These are phyloP conservation scores for Cryptoblepharus egeriae DNA, from an alignment of 2,797 vertebrate species.

Conservation along the genomic window DNA sequence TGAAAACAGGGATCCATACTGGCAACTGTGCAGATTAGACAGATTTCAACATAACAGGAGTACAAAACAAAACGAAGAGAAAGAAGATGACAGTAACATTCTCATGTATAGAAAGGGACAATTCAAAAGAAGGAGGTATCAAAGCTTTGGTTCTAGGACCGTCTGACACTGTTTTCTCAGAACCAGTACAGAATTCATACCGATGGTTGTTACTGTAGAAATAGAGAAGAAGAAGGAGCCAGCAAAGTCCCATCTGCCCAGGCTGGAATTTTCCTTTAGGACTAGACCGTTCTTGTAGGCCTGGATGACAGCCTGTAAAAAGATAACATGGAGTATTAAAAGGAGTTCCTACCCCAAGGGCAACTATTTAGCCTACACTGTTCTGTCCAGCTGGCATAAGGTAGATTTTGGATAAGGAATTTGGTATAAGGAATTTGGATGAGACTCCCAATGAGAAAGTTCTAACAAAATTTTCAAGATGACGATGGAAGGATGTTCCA, in stretches of 20 bases:
- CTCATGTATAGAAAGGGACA: background rate
- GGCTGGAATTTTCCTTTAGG: conserved; percentile 85
- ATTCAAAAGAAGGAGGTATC: background rate
- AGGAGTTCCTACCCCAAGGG: background rate
- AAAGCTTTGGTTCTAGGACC: background rate
- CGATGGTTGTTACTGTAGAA: conserved; percentile 90
- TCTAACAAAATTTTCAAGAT: background rate
- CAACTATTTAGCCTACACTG: background rate
- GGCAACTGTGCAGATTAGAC: background rate
- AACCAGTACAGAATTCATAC: conserved; percentile 71
- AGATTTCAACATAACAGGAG: background rate
- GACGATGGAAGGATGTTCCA: background rate
- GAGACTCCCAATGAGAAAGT: background rate
- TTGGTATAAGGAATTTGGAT: too few relatives aligned
- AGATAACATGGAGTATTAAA: conserved; percentile 10
- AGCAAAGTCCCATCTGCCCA: conserved; percentile 88
- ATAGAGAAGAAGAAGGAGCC: conserved; percentile 94
- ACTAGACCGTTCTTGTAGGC: conserved; percentile 87
- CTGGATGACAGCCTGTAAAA: conserved; percentile 81
- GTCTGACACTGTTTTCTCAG: background rate
- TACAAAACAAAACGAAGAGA: background rate
- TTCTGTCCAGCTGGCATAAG: background rate
- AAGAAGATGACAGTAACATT: background rate
- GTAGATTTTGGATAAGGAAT: too few relatives aligned
- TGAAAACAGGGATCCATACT: background rate